A percentile compares a stretch with the other conserved stretches of the same genome.
Conservation (phyloP, 2,888 invertebrate species). For the Leptopterna dolabrata region DNA sequence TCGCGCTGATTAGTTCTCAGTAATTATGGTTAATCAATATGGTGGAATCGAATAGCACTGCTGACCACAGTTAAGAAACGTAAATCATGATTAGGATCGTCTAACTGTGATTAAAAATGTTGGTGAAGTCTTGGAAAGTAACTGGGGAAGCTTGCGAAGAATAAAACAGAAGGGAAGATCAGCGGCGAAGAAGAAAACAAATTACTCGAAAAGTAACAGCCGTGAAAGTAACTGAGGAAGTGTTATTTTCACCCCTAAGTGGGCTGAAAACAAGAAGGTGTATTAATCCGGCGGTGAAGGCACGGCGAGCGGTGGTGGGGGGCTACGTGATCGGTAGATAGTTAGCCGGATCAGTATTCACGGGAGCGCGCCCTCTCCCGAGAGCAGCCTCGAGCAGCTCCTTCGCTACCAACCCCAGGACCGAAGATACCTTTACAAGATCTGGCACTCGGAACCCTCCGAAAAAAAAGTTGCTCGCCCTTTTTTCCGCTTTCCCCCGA, state of each 20-base stretch:
- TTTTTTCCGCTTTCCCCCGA: background rate
- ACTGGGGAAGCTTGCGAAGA: background rate
- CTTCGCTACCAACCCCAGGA: background rate
- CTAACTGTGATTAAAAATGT: too few species aligned
- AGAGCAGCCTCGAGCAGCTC: background rate
- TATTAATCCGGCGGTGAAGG: constrained; percentile 41
- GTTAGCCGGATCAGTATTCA: constrained; percentile 52
- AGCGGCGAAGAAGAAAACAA: constrained; percentile 31
- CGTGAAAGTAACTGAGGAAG: constrained; percentile 42
- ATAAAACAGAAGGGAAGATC: background rate
- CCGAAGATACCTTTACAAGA: background rate
- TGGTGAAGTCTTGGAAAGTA: background rate
- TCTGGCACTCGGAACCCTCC: background rate
- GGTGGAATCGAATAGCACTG: too few species aligned
- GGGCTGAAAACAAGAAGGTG: constrained; percentile 49
- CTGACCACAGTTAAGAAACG: too few species aligned
- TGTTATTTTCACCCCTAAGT: constrained; percentile 45
- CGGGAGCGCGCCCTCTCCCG: background rate
- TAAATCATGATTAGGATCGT: too few species aligned
- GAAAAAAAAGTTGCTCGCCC: background rate
- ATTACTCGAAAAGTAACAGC: constrained; percentile 48
- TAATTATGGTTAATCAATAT: too few species aligned
- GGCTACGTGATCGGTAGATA: constrained; percentile 51
- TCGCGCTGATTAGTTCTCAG: too few species aligned
- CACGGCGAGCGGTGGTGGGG: background rate